Evolutionary conservation across 2,888 invertebrate genomes (phyloP).

Genomic region (Clusia tigrina): DNA sequence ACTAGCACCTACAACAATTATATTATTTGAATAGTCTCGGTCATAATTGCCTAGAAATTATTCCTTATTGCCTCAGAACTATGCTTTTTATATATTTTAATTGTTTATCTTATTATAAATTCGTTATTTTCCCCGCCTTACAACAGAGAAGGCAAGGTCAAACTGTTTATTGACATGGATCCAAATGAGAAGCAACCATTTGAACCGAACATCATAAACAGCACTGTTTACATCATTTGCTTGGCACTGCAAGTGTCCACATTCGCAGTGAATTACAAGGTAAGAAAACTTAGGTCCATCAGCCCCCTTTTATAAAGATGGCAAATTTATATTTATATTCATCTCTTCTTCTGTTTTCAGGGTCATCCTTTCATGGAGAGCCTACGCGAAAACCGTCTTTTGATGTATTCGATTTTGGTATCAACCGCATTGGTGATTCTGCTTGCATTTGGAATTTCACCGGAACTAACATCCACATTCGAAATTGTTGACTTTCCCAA

Average conservation of each 20-base stretch:
- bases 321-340: no score
- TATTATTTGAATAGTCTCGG: no score
- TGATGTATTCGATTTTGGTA: slow-evolving; percentile 87
- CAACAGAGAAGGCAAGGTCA: slow-evolving; percentile 69
- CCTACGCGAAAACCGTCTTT: slow-evolving; percentile 86
- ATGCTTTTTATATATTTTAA: slow-evolving; percentile 4
- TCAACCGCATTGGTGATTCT: slow-evolving; percentile 84
- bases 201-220: slow-evolving; percentile 93
- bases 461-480: slow-evolving; percentile 87
- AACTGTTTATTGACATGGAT: slow-evolving; percentile 69
- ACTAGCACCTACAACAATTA: no score
- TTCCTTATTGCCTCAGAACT: not conserved
- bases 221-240: slow-evolving; percentile 97
- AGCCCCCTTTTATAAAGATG: not conserved
- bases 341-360: slow-evolving; percentile 65
- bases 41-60: not conserved
- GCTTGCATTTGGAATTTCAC: slow-evolving; percentile 83
- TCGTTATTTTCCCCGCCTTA: slow-evolving; percentile 28
- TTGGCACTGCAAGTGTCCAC: slow-evolving; percentile 97
- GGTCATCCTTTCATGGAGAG: slow-evolving; percentile 99
- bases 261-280: slow-evolving; percentile 98
- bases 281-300: slow-evolving; percentile 57
- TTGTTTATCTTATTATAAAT: no score
- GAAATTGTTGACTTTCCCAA: slow-evolving; percentile 94
- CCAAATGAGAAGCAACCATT: slow-evolving; percentile 84